These are phyloP conservation scores for Drosophila kepulauana DNA, from an alignment of 1,140 invertebrate genomes.

Conservation along the genomic window DNA sequence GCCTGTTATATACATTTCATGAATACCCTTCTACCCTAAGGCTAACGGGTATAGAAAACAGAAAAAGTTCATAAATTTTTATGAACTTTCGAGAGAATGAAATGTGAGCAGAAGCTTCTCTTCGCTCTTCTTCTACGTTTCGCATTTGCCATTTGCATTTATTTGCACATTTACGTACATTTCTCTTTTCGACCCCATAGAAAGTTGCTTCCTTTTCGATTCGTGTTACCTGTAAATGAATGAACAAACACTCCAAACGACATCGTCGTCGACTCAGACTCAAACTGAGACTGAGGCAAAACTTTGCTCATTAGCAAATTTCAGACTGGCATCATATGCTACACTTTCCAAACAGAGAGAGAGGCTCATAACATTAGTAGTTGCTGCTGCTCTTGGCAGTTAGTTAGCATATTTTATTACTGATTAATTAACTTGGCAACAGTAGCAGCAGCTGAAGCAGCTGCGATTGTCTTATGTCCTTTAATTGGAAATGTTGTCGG, in stretches of 20 bases:
- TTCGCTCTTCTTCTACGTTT: not conserved
- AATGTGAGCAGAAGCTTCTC: constrained; percentile 36
- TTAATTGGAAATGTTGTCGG: constrained; percentile 18
- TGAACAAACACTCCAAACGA: constrained; percentile 46
- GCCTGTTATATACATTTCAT: no score
- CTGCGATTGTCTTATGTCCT: constrained; percentile 52
- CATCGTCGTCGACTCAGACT: not conserved
- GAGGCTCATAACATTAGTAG: constrained; percentile 21
- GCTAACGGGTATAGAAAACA: not conserved
- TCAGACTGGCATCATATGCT: constrained; percentile 58
- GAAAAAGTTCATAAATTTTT: constrained; percentile 75
- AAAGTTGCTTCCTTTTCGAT: constrained; percentile 31
- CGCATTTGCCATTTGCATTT: constrained; percentile 32
- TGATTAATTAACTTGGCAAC: constrained; percentile 73
- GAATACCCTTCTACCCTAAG: no score
- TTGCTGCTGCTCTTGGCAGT: constrained; percentile 50
- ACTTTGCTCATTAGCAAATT: constrained; percentile 82
- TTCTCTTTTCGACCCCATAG: not conserved
- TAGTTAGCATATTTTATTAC: constrained; percentile 75
- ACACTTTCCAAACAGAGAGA: not conserved
- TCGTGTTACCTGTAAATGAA: constrained; percentile 72
- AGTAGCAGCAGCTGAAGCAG: constrained; percentile 8
- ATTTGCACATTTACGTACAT: constrained; percentile 40
- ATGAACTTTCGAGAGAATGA: constrained; percentile 63
- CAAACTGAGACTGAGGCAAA: constrained; percentile 20